Conservation (phyloP, 2,888 invertebrate species). For the Andrena hattorfiana region DNA sequence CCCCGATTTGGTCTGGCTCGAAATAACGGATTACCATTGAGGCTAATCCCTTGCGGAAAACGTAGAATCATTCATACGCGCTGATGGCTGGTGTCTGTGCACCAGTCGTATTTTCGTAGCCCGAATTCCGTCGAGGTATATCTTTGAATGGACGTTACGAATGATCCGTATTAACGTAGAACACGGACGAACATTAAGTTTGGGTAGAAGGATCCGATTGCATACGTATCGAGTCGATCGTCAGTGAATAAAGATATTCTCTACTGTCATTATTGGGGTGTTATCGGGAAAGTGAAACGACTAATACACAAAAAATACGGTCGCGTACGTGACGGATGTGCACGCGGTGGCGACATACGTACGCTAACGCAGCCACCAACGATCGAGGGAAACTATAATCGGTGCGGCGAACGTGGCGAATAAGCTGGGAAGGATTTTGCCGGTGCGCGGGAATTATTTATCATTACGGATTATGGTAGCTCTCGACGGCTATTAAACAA, state of each 20-base stretch:
- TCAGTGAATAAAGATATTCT: background rate
- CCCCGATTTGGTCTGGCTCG: slow-evolving; percentile 10
- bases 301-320: background rate
- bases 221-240: background rate
- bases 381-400: slow-evolving; percentile 60
- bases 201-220: background rate
- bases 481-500: slow-evolving; percentile 69
- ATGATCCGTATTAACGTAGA: background rate
- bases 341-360: background rate
- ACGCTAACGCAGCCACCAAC: background rate
- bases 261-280: background rate
- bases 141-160: background rate
- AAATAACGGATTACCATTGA: slow-evolving; percentile 62
- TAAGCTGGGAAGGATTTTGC: slow-evolving; percentile 74
- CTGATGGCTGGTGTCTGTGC: slow-evolving; percentile 32
- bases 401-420: slow-evolving; percentile 51
- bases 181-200: background rate
- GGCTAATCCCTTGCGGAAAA: slow-evolving; percentile 59
- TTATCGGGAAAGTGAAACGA: slow-evolving; percentile 12
- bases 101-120: slow-evolving; percentile 8
- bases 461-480: slow-evolving; percentile 73
- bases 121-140: background rate
- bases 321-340: background rate
- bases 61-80: slow-evolving; percentile 57
- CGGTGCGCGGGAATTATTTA: slow-evolving; percentile 72